Base-by-base conservation (phyloP, 2,797 vertebrate species). In the Sebastes steindachneri region DNA sequence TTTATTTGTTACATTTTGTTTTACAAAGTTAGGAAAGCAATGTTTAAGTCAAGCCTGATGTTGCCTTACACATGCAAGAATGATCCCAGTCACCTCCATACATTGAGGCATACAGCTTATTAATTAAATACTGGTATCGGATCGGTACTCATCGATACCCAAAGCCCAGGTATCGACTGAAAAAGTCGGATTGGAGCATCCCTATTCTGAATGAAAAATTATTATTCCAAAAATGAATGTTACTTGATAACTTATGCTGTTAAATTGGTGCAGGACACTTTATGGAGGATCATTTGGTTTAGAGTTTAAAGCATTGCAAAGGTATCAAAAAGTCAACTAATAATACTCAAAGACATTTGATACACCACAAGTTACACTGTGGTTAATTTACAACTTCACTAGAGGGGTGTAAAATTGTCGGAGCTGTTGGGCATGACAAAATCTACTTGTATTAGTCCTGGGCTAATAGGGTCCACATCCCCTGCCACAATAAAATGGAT, bases 371-470 rank as follows among this genome's bases (percentile, higher is more conserved):
- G 29, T 33, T 65, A 59, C 21, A 51, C 25, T 55, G 68, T 54
- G 60, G 60, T 73, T 33, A 41, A 77, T 77, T 71, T 73, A 62
- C 33, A 62, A 48, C 59, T 73, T 70, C 7, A 54, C 68, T 78
- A 78, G 45, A 41, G 29, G 26, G 23, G 45, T 68, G 48, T 25
- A 9, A 59, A 41, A 66, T n/a, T 63, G 41, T 74, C 59, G 64
- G 45, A 80, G 77, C 3, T 75, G 33, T 80, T 54, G 45, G 28
- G 25, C 29, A 68, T 68, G 62, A 65, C 37, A 63, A 72, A 31
- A 72, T 81, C 21, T 51, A 33, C 26, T 48, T 54, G 23, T 63
- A 19, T 69, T 48, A 76, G 21, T 33, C 25, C 19, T 64, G 12
- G 25, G 15, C 33, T 73, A 79, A 66, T 10, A 9, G 12, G 12